Percentiles rank a stretch among this genome's conserved stretches.
Evolutionary conservation across 2,888 invertebrate species (phyloP).

Genomic region (Pardosa pseudoannulata): DNA sequence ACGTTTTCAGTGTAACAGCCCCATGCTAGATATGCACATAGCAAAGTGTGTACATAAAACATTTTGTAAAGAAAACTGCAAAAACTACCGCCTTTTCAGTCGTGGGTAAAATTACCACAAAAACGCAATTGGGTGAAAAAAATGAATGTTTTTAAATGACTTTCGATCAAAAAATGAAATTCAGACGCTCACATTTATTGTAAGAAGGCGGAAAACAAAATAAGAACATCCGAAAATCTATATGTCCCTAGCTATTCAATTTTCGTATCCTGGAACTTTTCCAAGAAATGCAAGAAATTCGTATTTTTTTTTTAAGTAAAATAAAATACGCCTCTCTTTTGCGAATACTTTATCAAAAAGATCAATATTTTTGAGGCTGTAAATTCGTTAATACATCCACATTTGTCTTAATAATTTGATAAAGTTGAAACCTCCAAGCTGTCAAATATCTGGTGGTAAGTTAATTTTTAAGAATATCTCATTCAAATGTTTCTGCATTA

Average conservation of each 20-base stretch:
- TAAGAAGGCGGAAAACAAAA: background rate
- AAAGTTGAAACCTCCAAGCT: no score
- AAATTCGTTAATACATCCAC: no score
- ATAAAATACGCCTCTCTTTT: background rate
- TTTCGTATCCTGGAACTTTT: conserved; percentile 10
- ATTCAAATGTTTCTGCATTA: no score
- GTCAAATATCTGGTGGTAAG: no score
- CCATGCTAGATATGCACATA: no score
- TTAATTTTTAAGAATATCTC: no score
- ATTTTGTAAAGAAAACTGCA: background rate
- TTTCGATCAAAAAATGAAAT: background rate
- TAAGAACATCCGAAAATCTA: background rate
- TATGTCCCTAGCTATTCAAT: conserved; percentile 10
- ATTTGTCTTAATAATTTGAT: no score
- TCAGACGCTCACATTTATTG: background rate
- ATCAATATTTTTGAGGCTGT: background rate
- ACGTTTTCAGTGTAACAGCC: no score
- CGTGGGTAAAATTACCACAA: conserved; percentile 7
- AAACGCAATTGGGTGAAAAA: background rate
- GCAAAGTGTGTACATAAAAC: background rate
- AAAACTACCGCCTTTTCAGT: background rate
- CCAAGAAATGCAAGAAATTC: conserved; percentile 8
- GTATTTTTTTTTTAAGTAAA: background rate
- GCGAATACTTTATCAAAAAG: background rate
- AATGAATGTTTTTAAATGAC: background rate